These are phyloP conservation scores for Erinaceus europaeus DNA, from an alignment of 2,113 vertebrate genomes.

Conservation along the genomic window DNA sequence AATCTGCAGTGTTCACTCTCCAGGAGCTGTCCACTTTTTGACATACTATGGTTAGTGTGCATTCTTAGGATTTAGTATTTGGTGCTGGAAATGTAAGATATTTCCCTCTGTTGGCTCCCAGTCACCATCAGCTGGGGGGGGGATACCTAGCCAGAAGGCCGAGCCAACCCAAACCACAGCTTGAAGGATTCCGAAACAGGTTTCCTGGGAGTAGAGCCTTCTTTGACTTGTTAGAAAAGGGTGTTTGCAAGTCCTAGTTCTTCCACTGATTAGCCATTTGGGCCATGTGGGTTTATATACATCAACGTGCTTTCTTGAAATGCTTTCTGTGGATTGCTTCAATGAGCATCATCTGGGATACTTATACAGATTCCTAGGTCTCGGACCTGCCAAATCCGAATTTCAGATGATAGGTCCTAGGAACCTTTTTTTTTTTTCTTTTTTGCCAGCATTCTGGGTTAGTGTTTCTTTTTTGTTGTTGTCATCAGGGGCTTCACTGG, in stretches of 20 bases:
- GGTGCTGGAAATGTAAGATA: not conserved
- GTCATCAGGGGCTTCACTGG: too few relatives aligned
- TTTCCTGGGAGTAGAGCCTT: constrained; percentile 18
- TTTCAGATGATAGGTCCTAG: not conserved
- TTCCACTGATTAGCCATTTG: not conserved
- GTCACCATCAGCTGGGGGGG: not conserved
- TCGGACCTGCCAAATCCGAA: not conserved
- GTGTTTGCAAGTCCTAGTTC: not conserved
- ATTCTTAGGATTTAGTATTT: constrained; percentile 42
- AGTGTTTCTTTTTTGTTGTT: too few relatives aligned
- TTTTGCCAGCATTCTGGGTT: too few relatives aligned
- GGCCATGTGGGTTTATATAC: not conserved
- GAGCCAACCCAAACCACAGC: not conserved
- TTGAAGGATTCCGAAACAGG: constrained; percentile 31
- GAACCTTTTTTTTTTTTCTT: too few relatives aligned
- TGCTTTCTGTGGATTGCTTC: not conserved
- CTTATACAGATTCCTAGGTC: not conserved
- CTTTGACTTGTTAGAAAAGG: constrained; percentile 32
- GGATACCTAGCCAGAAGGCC: not conserved
- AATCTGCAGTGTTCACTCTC: not conserved
- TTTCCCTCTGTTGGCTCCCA: not conserved
- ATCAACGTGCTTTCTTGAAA: constrained; percentile 15
- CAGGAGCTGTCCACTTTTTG: constrained; percentile 11
- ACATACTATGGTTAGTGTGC: not conserved
- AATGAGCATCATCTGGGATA: not conserved